Conservation (phyloP, 2,888 invertebrate genomes). For the Pristionchus maxplancki region DNA sequence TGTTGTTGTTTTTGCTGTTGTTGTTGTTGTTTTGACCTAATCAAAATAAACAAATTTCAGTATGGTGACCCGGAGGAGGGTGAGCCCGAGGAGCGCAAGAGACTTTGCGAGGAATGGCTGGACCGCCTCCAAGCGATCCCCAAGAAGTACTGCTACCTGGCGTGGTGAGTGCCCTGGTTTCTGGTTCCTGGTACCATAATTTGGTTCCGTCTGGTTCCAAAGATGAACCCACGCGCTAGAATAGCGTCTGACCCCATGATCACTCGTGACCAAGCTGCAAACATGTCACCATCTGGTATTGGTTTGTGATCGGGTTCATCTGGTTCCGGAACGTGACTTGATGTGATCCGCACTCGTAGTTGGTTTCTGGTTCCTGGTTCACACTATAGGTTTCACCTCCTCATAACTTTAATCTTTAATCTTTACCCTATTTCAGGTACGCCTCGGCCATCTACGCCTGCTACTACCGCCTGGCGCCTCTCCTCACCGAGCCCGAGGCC, state of each 20-base stretch:
- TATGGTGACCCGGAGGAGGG: constrained; percentile 69
- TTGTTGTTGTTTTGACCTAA: no score
- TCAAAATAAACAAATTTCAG: constrained; percentile 52
- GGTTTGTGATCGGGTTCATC: not conserved
- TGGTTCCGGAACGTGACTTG: constrained; percentile 55
- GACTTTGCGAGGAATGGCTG: constrained; percentile 66
- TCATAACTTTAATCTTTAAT: not conserved
- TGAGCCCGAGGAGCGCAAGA: constrained; percentile 65
- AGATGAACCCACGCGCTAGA: not conserved
- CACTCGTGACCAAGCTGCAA: not conserved
- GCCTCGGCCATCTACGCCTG: constrained; percentile 69
- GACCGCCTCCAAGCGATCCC: constrained; percentile 64
- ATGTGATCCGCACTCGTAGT: constrained; percentile 53
- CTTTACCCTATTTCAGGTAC: constrained; percentile 63
- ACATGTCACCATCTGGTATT: not conserved
- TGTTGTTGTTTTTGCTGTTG: no score
- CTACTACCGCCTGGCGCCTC: constrained; percentile 69
- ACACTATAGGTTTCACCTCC: no score
- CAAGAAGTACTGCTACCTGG: constrained; percentile 69
- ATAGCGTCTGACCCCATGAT: not conserved
- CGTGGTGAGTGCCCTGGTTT: constrained; percentile 58
- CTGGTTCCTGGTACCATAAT: not conserved
- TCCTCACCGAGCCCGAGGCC: constrained; percentile 59
- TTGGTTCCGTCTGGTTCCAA: not conserved
- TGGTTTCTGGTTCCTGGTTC: not conserved